A percentile compares a stretch with the other conserved stretches of the same genome.
phyloP scores from a whole-genome alignment of 2,888 invertebrate genomes.

The Mechanitis messenoides region DNA sequence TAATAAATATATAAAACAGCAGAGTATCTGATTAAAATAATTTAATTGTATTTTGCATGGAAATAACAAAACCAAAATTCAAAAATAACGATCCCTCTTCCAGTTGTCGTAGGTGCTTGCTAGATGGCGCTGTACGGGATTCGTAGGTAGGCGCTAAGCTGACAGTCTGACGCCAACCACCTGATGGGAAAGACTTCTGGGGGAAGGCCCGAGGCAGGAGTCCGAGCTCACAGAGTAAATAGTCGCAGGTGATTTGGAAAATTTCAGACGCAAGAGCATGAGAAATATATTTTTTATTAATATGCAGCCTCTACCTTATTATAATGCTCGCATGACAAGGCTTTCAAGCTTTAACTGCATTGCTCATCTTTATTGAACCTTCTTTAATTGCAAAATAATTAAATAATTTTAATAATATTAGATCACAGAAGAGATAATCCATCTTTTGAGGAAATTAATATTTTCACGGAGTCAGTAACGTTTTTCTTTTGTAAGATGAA shows the following conservation, averaged over 20 bases:
- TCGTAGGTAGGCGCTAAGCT: slow-evolving; percentile 43
- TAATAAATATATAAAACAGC: neutral
- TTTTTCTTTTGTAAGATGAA: no score
- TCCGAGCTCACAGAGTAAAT: slow-evolving; percentile 59
- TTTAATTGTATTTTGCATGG: neutral
- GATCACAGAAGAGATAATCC: no score
- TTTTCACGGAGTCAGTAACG: no score
- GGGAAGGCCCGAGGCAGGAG: slow-evolving; percentile 61
- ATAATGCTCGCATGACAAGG: slow-evolving; percentile 20
- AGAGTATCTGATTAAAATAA: slow-evolving; percentile 3
- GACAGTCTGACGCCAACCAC: slow-evolving; percentile 46
- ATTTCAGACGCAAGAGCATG: slow-evolving; percentile 19
- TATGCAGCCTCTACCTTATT: slow-evolving; percentile 9
- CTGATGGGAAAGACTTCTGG: slow-evolving; percentile 74
- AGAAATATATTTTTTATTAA: slow-evolving; percentile 4
- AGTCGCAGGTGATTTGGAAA: slow-evolving; percentile 52
- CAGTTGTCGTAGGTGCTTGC: slow-evolving; percentile 43
- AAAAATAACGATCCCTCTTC: slow-evolving; percentile 29
- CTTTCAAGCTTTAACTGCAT: slow-evolving; percentile 17
- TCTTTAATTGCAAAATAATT: no score
- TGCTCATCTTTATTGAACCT: no score
- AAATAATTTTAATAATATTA: no score
- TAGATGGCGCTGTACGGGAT: slow-evolving; percentile 44
- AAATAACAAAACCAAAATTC: slow-evolving; percentile 19
- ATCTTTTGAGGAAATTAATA: no score